Base-by-base conservation (phyloP, 2,888 invertebrate species). In the Leptopterna dolabrata region DNA sequence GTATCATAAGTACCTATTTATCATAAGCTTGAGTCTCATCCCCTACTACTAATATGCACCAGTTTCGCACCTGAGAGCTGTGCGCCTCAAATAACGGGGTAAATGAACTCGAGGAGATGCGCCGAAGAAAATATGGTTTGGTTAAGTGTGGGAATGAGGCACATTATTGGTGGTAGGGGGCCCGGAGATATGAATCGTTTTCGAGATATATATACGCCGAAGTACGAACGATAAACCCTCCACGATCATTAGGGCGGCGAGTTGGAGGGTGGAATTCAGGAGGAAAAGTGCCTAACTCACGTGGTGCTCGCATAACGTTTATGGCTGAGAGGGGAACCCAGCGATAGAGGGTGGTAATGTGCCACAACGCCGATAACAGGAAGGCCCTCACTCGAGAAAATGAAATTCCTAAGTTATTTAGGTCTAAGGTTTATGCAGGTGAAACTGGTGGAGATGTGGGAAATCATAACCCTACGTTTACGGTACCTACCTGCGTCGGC, bases 161-260 rank as follows among this genome's bases (percentile, higher is more conserved):
- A 51, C 51, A 51, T 51, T 51, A 51, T 51, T 16, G 51, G 6
- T 51, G 51, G 16, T 6, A 51, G 51, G 6, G 16, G n/a, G 51
- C n/a, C 4, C 51, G 9, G 13, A 63, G 63, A 63, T 63, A 63
- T 63, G 63, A 63, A 63, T 63, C 63, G 63, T 63, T 63, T 27
- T 63, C 24, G 24, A 63, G 63, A 63, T 63, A 63, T 63, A 63
- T 36, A 7, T 24, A 27, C 63, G 24, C 63, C 63, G 24, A 63
- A 63, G 63, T 63, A 63, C 63, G 63, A 63, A 63, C 63, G 63
- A 63, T 63, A 63, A 63, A 63, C 63, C 63, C 63, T 24, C 11
- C 1, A 27, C 27, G 63, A 63, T 63, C 63, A 63, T 63, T 63
- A 63, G 63, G 63, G 63, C 63, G 63, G 11, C 63, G 63, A 55